Base-by-base conservation (phyloP, 2,888 invertebrate species). In the Globia sparganii region DNA sequence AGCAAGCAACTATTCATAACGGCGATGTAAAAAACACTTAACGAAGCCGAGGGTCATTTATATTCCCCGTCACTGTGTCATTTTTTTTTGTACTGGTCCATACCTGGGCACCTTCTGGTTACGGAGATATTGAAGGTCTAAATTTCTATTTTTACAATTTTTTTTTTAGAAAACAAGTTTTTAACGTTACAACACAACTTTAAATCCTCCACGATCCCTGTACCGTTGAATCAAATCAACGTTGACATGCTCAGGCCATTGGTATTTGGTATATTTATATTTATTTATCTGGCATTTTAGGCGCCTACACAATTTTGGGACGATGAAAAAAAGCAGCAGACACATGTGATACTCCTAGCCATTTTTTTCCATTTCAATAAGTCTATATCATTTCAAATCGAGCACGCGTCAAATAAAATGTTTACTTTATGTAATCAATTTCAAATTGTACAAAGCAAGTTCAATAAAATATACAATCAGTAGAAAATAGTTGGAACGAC, bases 341-440 rank as follows among this genome's bases (percentile, higher is more conserved):
- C 34, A 31, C 46, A 76, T 59, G 34, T 62, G 31, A 72, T 43
- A 72, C 15, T 49, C 5, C 49, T 58, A 40, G 31, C 73, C 43
- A n/a, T n/a, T n/a, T 25, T 66, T 78, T 78, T 78, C 59, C 56
- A 69, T 56, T 83, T 49, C 59, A 78, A 66, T 80, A 53, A 74
- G 40, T 56, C 72, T 65, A 34, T 72, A 73, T 69, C 37, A 61
- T 73, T 58, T 43, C 13, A 28, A 82, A 65, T 34, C 6, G 68
- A 46, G 40, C 43, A 37, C 40, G n/a, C 9, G 15, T 59, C 66
- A 58, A 80, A 76, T 79, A 80, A 83, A 75, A 72, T 66, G 64
- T 77, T 68, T 72, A 65, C 72, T 74, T 78, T 68, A 73, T 66
- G 37, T 76, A 80, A 86, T 86, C 81, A 86, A 86, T 75, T 76